Evolutionary conservation across 1,140 invertebrate species (phyloP).

Genomic region (Pseudomyrmex dendroicus): DNA sequence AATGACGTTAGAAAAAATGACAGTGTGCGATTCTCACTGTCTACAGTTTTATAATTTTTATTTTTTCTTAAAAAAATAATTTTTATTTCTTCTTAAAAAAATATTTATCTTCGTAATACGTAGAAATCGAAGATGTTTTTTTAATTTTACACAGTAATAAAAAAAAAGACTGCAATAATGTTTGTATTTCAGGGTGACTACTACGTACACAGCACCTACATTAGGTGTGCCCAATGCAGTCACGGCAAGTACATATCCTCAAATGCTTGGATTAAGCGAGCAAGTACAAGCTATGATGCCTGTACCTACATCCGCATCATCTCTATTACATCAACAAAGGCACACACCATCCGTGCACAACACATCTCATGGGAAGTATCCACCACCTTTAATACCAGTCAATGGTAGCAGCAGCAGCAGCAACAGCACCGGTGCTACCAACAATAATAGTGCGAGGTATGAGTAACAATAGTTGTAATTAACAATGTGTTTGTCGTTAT

Average conservation of each 20-base stretch:
- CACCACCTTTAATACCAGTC: constrained; percentile 86
- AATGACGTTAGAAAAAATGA: too few species aligned
- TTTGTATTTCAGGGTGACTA: constrained; percentile 83
- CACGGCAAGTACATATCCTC: constrained; percentile 81
- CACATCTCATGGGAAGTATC: constrained; percentile 84
- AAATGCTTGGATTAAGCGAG: constrained; percentile 83
- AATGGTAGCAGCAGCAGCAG: constrained; percentile 76
- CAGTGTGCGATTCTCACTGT: too few species aligned
- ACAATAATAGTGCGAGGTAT: constrained; percentile 41
- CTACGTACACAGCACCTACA: constrained; percentile 83
- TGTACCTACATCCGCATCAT: constrained; percentile 77
- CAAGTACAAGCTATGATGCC: constrained; percentile 84
- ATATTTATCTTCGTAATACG: background rate
- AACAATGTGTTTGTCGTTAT: background rate
- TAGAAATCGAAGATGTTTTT: background rate
- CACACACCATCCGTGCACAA: constrained; percentile 82
- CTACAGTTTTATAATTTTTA: too few species aligned
- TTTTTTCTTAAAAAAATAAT: background rate
- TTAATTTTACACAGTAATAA: too few species aligned
- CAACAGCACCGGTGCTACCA: constrained; percentile 62
- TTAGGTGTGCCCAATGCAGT: constrained; percentile 82
- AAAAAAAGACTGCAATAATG: background rate
- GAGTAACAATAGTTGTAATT: too few species aligned
- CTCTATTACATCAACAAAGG: constrained; percentile 81
- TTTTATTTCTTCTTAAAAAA: too few species aligned